phyloP scores from a whole-genome alignment of 2,888 invertebrate species.

The Patella pellucida region DNA sequence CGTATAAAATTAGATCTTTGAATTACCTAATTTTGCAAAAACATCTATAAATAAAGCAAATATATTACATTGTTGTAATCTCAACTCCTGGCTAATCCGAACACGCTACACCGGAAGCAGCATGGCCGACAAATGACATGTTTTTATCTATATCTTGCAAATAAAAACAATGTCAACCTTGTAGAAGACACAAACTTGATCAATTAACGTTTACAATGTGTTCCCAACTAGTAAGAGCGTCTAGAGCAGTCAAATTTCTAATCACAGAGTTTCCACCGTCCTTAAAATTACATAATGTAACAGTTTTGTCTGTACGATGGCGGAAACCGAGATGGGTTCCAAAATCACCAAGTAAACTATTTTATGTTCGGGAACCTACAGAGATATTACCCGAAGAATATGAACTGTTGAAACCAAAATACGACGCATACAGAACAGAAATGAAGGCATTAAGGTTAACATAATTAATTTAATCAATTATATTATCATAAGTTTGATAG shows the following conservation, averaged over 20 bases:
- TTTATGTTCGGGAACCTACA: slow-evolving; percentile 51
- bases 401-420: slow-evolving; percentile 38
- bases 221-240: slow-evolving; percentile 5
- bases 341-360: slow-evolving; percentile 55
- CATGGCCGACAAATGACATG: neutral
- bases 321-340: slow-evolving; percentile 61
- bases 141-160: too few relatives aligned
- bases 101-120: neutral
- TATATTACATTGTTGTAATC: too few relatives aligned
- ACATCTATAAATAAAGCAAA: too few relatives aligned
- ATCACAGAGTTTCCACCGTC: neutral
- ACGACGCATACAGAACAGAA: slow-evolving; percentile 44
- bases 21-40: too few relatives aligned
- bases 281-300: slow-evolving; percentile 4
- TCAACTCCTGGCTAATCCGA: too few relatives aligned
- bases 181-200: too few relatives aligned
- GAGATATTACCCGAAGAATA: slow-evolving; percentile 48
- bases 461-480: too few relatives aligned
- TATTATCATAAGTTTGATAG: neutral
- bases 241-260: neutral
- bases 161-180: too few relatives aligned
- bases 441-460: slow-evolving; percentile 46
- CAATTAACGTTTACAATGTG: neutral
- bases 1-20: too few relatives aligned
- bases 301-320: slow-evolving; percentile 48